Conservation (phyloP, 2,797 vertebrate genomes). For the Muraenolepis orangiensis region DNA sequence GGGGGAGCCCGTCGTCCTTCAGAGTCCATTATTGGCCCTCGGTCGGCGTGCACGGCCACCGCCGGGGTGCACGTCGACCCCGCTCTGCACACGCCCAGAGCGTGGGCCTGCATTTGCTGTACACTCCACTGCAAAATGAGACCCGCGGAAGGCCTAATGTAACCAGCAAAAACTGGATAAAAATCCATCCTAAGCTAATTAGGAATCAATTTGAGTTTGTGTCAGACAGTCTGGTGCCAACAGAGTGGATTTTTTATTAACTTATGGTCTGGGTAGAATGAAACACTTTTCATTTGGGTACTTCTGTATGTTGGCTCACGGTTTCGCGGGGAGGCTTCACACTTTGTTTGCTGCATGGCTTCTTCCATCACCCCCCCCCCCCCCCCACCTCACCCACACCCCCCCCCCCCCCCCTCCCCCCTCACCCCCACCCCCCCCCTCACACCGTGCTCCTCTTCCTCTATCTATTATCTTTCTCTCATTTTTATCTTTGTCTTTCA, state of each 20-base stretch:
- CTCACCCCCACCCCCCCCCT: too few species aligned
- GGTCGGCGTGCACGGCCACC: too few species aligned
- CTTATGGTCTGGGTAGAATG: conserved; percentile 82
- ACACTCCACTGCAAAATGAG: conserved; percentile 80
- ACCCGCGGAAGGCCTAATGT: conserved; percentile 81
- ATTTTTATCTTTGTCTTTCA: not conserved
- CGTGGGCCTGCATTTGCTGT: conserved; percentile 74
- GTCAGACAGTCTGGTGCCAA: conserved; percentile 87
- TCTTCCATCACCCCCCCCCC: too few species aligned
- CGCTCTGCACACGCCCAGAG: too few species aligned
- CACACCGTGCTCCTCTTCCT: conserved; percentile 1
- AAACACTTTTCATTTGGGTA: conserved; percentile 85
- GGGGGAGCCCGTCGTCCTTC: conserved; percentile 65
- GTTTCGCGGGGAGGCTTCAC: conserved; percentile 73
- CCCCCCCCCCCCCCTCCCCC: too few species aligned
- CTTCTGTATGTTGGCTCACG: conserved; percentile 80
- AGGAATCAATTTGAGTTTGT: conserved; percentile 87
- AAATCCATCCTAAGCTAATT: conserved; percentile 85
- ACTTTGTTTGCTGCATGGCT: conserved; percentile 61
- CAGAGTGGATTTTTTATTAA: conserved; percentile 86
- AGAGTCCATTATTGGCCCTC: conserved; percentile 64
- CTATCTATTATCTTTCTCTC: not conserved
- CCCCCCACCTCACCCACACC: too few species aligned
- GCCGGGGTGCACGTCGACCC: too few species aligned
- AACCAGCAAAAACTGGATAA: conserved; percentile 83